Evolutionary conservation across 2,888 invertebrate genomes (phyloP), one percentile per base, ranked within the genome.

Genomic region (Autographa pulchrina): DNA sequence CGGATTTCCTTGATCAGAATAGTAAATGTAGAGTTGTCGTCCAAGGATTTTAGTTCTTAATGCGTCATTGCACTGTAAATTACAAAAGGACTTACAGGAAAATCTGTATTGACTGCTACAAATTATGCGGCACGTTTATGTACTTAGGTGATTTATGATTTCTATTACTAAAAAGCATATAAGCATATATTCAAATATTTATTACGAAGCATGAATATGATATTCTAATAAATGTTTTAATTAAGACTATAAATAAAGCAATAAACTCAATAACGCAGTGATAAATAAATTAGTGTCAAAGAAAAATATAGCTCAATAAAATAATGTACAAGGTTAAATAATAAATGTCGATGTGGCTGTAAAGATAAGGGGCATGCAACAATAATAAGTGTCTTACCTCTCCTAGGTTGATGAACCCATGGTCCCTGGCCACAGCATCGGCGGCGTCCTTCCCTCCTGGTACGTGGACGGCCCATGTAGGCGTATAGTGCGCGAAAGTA

Each of bases 381-480:
- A 52, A 4, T 54, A 1, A 61, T 32, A 16, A 7, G 18, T 63
- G 63, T 89, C 97, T 97, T 93, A 98, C 98, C 98, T 98, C 97
- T 96, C 98, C 98, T 93, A 97, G 96, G 95, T 98, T 98, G 93
- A 96, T 94, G 96, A 98, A 98, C 85, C 98, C 98, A 93, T 98
- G 97, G 90, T 98, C 98, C 80, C 90, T 92, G 70, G 99, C 98
- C 60, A 99, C 97, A 56, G 96, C 95, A 87, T 97, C 97, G 58
- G 98, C 98, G 69, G 97, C 96, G 56, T 96, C 94, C 81, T 96
- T 96, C 68, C 97, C 97, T 75, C 97, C 97, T 31, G 97, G 97
- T 88, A 98, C 97, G 89, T 98, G 97, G 72, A 98, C 97, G 76
- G 98, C 98, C 98, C 98, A 98, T 92, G 98, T 98, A 92, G 98